Percentiles rank a stretch among this genome's conserved stretches.
phyloP scores from a whole-genome alignment of 2,888 invertebrate species.

The Neoaliturus tenellus region DNA sequence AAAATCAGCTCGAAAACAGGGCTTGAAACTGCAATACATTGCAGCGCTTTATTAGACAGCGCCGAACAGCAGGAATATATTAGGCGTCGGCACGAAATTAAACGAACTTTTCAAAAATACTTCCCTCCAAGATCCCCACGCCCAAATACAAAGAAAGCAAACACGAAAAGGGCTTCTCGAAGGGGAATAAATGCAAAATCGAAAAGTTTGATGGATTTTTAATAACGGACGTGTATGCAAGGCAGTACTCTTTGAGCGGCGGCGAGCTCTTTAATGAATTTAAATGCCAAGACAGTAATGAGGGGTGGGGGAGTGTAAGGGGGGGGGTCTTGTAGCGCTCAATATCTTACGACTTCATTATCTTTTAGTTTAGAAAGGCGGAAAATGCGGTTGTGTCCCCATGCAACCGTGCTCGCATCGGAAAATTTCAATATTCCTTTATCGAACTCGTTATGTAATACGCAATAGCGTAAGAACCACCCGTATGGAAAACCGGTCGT shows the following conservation, averaged over 20 bases:
- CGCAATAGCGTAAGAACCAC: background rate
- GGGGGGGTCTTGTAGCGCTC: background rate
- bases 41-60: background rate
- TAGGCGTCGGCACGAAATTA: background rate
- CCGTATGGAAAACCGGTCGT: background rate
- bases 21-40: background rate
- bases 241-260: constrained; percentile 35
- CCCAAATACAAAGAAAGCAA: background rate
- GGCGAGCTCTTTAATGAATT: constrained; percentile 48
- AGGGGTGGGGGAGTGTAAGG: constrained; percentile 31
- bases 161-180: background rate
- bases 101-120: background rate
- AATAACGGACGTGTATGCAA: constrained; percentile 47
- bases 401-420: background rate
- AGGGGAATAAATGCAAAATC: constrained; percentile 25
- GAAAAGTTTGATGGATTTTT: constrained; percentile 54
- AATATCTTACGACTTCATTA: constrained; percentile 39
- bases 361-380: constrained; percentile 1
- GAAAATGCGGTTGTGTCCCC: background rate
- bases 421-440: constrained; percentile 7
- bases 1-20: background rate
- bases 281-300: constrained; percentile 53
- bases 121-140: background rate
- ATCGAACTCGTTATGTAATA: background rate
- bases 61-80: background rate